Evolutionary conservation across 2,797 vertebrate species (phyloP).

Genomic region (Megalops cyprinoides): DNA sequence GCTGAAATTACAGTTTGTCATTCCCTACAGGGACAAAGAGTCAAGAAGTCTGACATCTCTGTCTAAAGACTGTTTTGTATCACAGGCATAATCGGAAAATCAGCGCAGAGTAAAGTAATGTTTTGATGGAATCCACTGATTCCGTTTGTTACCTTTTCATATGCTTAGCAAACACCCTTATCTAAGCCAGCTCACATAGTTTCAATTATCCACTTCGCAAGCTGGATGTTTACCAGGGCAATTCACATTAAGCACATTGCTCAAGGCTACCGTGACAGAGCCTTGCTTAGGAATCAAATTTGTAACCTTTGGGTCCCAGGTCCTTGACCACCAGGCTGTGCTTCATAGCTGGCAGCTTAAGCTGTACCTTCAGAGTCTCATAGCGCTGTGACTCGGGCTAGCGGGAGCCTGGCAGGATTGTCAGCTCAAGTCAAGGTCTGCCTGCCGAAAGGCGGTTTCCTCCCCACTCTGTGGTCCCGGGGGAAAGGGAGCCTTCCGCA

Average conservation of each 20-base stretch:
- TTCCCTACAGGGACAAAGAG: conserved; percentile 10
- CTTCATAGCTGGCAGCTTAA: no score
- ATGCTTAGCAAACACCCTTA: background rate
- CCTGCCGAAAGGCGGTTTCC: background rate
- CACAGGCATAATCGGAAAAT: no score
- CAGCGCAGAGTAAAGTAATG: background rate
- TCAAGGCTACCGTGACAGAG: background rate
- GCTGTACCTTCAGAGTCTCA: no score
- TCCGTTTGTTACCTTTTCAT: background rate
- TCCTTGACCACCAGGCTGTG: conserved; percentile 1
- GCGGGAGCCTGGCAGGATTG: background rate
- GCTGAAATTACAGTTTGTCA: conserved; percentile 11
- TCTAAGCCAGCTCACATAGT: background rate
- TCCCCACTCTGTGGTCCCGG: background rate
- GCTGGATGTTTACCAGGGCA: background rate
- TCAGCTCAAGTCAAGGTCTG: conserved; percentile 1
- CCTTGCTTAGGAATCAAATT: background rate
- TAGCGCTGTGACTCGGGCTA: background rate
- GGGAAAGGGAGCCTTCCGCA: background rate
- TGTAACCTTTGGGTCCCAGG: no score
- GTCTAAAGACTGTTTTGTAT: background rate
- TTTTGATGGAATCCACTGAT: no score
- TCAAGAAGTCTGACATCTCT: background rate
- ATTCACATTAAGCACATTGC: background rate
- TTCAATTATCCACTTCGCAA: background rate